phyloP scores from a whole-genome alignment of 2,113 vertebrate species.

The Pelvicachromis taeniatus region DNA sequence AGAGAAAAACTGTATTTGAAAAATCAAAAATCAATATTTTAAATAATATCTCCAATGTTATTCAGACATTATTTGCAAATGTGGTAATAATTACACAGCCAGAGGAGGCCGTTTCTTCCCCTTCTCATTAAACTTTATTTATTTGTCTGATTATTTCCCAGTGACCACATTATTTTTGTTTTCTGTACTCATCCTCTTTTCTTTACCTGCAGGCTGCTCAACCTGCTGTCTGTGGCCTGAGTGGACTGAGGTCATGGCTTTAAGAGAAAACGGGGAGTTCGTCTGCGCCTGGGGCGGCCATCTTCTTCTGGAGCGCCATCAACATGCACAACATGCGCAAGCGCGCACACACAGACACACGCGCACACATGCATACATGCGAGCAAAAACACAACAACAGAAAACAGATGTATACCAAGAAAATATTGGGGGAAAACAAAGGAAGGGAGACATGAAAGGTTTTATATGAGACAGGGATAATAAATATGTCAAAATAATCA shows the following conservation, averaged over 20 bases:
- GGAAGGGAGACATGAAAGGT: conserved; percentile 37
- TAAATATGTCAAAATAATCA: conserved; percentile 14
- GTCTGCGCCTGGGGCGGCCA: conserved; percentile 72
- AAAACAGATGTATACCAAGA: conserved; percentile 30
- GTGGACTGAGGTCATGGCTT: conserved; percentile 72
- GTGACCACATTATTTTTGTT: background rate
- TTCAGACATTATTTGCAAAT: background rate
- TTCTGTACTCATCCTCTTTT: background rate
- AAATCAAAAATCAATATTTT: background rate
- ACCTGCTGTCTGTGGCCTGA: conserved; percentile 66
- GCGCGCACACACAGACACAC: background rate
- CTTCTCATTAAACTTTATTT: background rate
- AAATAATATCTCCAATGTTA: background rate
- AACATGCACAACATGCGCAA: conserved; percentile 33
- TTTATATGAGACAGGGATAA: conserved; percentile 16
- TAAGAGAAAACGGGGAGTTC: conserved; percentile 76
- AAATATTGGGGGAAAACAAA: conserved; percentile 29
- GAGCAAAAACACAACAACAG: conserved; percentile 34
- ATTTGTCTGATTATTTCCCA: background rate
- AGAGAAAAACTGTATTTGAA: background rate
- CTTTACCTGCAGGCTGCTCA: conserved; percentile 69
- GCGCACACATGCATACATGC: conserved; percentile 14
- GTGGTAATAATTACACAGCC: background rate
- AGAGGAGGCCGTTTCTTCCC: background rate
- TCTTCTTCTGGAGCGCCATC: conserved; percentile 64